These are phyloP conservation scores for Mormyrus proboscirostris DNA, from an alignment of 2,797 vertebrate genomes.

Conservation along the genomic window DNA sequence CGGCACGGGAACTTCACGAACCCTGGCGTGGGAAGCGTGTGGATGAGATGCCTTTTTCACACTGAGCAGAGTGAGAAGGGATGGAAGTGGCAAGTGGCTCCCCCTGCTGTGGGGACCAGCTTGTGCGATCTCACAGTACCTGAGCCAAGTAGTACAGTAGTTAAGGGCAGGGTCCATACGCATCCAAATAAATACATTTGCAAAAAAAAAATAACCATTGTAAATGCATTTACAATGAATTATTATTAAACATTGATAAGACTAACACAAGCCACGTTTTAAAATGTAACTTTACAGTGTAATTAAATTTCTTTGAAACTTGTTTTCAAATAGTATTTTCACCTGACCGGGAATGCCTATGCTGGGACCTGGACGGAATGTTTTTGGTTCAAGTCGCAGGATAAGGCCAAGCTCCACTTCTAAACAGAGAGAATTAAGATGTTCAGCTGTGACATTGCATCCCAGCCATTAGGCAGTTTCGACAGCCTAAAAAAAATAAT, in stretches of 20 bases:
- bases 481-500: not conserved
- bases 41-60: not conserved
- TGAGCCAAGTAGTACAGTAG: too few relatives aligned
- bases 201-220: too few relatives aligned
- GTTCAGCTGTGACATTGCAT: not conserved
- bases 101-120: not conserved
- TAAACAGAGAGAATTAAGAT: not conserved
- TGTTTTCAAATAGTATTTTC: not conserved
- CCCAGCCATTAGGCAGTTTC: not conserved
- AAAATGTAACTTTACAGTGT: not conserved
- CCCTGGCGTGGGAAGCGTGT: not conserved
- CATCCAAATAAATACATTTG: too few relatives aligned
- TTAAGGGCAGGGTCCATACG: not conserved
- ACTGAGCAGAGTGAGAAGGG: not conserved
- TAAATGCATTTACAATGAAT: too few relatives aligned
- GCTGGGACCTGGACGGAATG: not conserved
- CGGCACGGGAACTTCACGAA: not conserved
- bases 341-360: not conserved
- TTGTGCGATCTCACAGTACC: too few relatives aligned
- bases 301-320: not conserved
- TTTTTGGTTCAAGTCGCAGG: not conserved
- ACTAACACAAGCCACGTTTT: not conserved
- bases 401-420: not conserved
- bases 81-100: not conserved
- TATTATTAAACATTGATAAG: too few relatives aligned